Conservation (phyloP, 2,888 invertebrate species). For the Coelopa pilipes region DNA sequence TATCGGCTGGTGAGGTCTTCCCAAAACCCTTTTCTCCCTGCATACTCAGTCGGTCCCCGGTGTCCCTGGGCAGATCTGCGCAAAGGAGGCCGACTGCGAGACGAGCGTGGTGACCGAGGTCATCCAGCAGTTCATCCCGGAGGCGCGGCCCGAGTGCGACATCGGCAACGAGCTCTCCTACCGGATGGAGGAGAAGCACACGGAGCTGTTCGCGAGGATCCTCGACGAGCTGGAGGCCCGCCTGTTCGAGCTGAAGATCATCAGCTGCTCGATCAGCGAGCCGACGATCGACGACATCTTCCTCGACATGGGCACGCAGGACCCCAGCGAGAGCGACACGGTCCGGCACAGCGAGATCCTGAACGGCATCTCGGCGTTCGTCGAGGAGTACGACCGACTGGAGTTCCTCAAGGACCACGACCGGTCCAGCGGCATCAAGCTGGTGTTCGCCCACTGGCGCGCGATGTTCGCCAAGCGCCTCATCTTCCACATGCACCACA, state of each 20-base stretch:
- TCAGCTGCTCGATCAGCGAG: slow-evolving; percentile 34
- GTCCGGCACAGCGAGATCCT: slow-evolving; percentile 28
- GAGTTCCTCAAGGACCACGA: slow-evolving; percentile 3
- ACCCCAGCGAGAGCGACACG: slow-evolving; percentile 31
- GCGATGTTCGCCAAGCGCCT: slow-evolving; percentile 72
- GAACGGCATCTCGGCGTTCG: slow-evolving; percentile 21
- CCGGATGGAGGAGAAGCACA: slow-evolving; percentile 31
- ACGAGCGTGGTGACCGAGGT: slow-evolving; percentile 19
- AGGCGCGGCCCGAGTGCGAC: slow-evolving; percentile 21
- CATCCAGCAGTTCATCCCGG: slow-evolving; percentile 32
- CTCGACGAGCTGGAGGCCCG: slow-evolving; percentile 23
- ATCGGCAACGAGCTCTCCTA: slow-evolving; percentile 39
- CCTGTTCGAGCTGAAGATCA: slow-evolving; percentile 18
- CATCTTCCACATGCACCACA: neutral
- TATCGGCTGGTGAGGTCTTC: slow-evolving; percentile 77
- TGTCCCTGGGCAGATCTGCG: slow-evolving; percentile 31
- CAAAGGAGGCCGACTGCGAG: slow-evolving; percentile 27
- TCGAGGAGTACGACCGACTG: slow-evolving; percentile 12
- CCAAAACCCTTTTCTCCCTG: too few relatives aligned
- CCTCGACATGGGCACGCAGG: slow-evolving; percentile 28
- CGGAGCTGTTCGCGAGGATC: neutral
- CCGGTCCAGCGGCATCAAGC: neutral
- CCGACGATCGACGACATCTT: slow-evolving; percentile 38
- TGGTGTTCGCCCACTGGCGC: slow-evolving; percentile 69
- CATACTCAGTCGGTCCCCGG: too few relatives aligned